phyloP scores from a whole-genome alignment of 2,113 vertebrate genomes.

The Petromus typicus region DNA sequence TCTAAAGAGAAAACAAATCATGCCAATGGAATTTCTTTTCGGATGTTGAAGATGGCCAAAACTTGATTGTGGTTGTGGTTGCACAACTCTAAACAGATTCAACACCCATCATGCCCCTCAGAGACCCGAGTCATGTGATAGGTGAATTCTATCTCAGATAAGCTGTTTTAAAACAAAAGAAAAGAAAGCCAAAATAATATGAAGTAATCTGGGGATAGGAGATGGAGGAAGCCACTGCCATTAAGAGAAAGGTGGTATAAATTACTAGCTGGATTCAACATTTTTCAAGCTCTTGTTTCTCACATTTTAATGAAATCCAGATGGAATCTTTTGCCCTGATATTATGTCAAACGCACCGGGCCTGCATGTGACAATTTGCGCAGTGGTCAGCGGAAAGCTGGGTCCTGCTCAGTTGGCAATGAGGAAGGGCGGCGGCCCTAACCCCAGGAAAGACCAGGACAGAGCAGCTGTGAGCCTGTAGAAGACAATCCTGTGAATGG shows the following conservation, averaged over 20 bases:
- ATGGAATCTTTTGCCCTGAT: neutral
- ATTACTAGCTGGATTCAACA: neutral
- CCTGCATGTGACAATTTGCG: neutral
- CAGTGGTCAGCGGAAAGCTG: neutral
- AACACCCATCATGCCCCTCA: neutral
- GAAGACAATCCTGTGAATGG: no score
- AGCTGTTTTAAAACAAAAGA: no score
- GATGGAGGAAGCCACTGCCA: no score
- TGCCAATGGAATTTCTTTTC: neutral
- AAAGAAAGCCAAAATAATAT: neutral
- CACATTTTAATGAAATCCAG: neutral
- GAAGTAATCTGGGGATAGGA: no score
- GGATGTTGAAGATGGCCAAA: neutral
- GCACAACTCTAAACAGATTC: neutral
- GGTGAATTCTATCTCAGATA: neutral
- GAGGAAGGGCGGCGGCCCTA: no score
- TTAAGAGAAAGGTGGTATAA: accelerated
- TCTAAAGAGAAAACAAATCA: neutral
- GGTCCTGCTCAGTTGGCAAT: neutral
- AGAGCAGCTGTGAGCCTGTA: no score
- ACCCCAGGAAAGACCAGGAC: no score
- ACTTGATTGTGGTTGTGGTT: neutral
- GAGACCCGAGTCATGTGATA: neutral
- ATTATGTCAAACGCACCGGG: neutral
- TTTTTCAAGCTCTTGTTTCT: neutral